These are phyloP conservation scores for Aleiodes sp. DNA, from an alignment of 1,140 invertebrate genomes.

Conservation along the genomic window DNA sequence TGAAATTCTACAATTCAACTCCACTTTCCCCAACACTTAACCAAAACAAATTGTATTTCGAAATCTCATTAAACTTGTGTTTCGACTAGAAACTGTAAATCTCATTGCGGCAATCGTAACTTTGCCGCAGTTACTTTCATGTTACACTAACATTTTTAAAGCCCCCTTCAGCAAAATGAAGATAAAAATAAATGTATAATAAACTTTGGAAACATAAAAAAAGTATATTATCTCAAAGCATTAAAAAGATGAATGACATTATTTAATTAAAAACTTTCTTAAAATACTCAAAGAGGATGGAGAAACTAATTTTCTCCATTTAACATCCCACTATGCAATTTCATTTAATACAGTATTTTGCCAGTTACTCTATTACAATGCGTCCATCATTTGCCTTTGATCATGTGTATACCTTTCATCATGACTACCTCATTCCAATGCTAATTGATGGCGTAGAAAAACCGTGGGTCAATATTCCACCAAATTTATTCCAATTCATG, in stretches of 20 bases:
- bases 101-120: slow-evolving; percentile 30
- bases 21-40: slow-evolving; percentile 33
- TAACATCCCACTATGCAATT: too few species aligned
- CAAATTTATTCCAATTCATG: too few species aligned
- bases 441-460: neutral
- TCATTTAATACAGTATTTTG: slow-evolving; percentile 12
- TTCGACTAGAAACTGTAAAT: slow-evolving; percentile 29
- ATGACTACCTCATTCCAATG: neutral
- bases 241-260: too few species aligned
- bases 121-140: slow-evolving; percentile 17
- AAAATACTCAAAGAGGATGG: too few species aligned
- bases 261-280: too few species aligned
- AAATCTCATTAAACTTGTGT: slow-evolving; percentile 33
- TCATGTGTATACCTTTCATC: neutral
- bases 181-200: too few species aligned
- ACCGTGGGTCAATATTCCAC: neutral
- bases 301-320: too few species aligned
- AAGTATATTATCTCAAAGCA: too few species aligned
- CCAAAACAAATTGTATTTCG: slow-evolving; percentile 33
- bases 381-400: neutral
- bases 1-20: slow-evolving; percentile 11
- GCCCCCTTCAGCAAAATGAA: too few species aligned
- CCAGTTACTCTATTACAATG: neutral
- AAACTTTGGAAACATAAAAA: too few species aligned
- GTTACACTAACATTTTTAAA: too few species aligned